A percentile compares a stretch with the other conserved stretches of the same genome.
phyloP scores from a whole-genome alignment of 2,888 invertebrate species.

The Ectemnius lituratus region DNA sequence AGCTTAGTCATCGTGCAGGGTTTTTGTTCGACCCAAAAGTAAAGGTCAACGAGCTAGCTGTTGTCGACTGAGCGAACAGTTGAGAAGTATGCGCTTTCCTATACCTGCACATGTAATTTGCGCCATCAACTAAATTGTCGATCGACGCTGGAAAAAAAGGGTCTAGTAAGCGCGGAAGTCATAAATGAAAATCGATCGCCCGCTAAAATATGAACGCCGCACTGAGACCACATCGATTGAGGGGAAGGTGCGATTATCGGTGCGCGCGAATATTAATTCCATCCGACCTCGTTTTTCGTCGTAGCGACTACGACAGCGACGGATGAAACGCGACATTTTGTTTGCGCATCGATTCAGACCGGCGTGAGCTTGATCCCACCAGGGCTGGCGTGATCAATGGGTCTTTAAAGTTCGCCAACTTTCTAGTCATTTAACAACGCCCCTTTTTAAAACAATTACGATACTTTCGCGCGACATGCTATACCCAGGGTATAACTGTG shows the following conservation, averaged over 20 bases:
- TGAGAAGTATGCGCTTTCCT: too few relatives aligned
- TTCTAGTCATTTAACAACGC: conserved; percentile 20
- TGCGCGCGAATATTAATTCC: neutral
- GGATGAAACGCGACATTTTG: conserved; percentile 16
- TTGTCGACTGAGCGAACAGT: too few relatives aligned
- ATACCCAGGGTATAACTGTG: neutral
- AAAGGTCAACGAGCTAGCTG: too few relatives aligned
- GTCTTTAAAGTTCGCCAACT: conserved; percentile 38
- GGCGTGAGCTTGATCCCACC: conserved; percentile 29
- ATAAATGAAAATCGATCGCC: neutral
- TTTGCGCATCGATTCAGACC: conserved; percentile 26
- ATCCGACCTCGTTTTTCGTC: conserved; percentile 6
- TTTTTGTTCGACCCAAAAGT: too few relatives aligned
- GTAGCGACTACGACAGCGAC: neutral
- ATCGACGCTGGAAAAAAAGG: neutral
- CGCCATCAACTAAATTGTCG: too few relatives aligned
- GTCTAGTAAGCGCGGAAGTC: neutral
- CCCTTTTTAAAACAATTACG: conserved; percentile 17
- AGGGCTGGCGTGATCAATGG: conserved; percentile 35
- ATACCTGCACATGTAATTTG: too few relatives aligned
- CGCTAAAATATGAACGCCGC: neutral
- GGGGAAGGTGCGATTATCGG: neutral
- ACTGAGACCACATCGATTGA: neutral
- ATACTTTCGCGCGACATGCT: conserved; percentile 9
- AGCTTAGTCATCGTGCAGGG: too few relatives aligned